phyloP scores from a whole-genome alignment of 2,888 invertebrate genomes.

The Agriopis aurantiaria region DNA sequence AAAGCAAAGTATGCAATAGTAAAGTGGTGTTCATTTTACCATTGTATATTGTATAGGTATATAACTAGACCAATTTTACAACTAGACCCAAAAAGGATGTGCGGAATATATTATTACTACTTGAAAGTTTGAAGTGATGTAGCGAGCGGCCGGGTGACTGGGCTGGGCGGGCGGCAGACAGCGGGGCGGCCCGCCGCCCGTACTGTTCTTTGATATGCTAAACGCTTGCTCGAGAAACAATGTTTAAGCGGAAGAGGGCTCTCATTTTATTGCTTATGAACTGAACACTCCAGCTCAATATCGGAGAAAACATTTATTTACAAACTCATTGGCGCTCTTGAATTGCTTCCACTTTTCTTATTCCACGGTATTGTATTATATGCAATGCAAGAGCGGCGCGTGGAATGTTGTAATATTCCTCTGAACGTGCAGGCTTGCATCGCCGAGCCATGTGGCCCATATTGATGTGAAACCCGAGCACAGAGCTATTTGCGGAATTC shows the following conservation, averaged over 20 bases:
- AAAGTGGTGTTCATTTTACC: no score
- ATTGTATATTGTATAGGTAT: no score
- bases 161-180: constrained; percentile 37
- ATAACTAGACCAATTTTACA: constrained; percentile 23
- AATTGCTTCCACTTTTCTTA: constrained; percentile 48
- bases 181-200: constrained; percentile 41
- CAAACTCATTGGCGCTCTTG: constrained; percentile 48
- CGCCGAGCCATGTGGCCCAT: constrained; percentile 31
- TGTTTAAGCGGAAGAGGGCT: constrained; percentile 62
- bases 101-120: constrained; percentile 33
- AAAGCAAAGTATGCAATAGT: no score
- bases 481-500: constrained; percentile 34
- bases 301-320: constrained; percentile 61
- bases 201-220: constrained; percentile 69
- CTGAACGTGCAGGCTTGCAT: constrained; percentile 40
- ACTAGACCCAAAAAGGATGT: constrained; percentile 29
- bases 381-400: constrained; percentile 37
- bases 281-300: constrained; percentile 57
- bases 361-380: constrained; percentile 28
- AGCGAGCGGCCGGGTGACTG: constrained; percentile 45
- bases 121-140: constrained; percentile 45
- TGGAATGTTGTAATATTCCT: constrained; percentile 45
- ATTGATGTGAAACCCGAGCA: constrained; percentile 28
- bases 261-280: constrained; percentile 69
- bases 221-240: constrained; percentile 64